These are phyloP conservation scores for Polymixis lichenea DNA, from an alignment of 2,888 invertebrate genomes.

Conservation along the genomic window DNA sequence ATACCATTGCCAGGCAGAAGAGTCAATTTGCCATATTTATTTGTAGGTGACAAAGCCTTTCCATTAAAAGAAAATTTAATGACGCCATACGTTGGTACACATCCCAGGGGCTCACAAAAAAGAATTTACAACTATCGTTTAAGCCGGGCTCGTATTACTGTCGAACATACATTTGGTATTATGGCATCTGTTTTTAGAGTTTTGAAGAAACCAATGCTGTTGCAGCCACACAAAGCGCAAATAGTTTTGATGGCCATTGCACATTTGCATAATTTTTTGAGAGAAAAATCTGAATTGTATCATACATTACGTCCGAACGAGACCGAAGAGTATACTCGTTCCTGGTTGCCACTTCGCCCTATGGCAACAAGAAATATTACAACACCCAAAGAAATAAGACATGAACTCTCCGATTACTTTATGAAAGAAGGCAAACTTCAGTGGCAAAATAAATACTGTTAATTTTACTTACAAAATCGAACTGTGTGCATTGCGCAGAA, in stretches of 20 bases:
- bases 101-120: constrained; percentile 28
- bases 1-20: constrained; percentile 21
- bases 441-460: constrained; percentile 31
- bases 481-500: constrained; percentile 27
- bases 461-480: constrained; percentile 28
- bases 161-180: constrained; percentile 34
- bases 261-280: constrained; percentile 28
- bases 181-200: constrained; percentile 33
- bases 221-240: constrained; percentile 22
- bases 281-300: constrained; percentile 18
- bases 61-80: constrained; percentile 31
- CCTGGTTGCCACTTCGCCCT: constrained; percentile 30
- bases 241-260: constrained; percentile 21
- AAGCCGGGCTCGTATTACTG: constrained; percentile 32
- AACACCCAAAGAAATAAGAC: constrained; percentile 19
- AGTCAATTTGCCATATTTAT: constrained; percentile 27
- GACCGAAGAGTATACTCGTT: constrained; percentile 23
- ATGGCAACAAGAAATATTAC: constrained; percentile 29
- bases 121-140: constrained; percentile 30
- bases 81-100: constrained; percentile 26
- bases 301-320: constrained; percentile 24
- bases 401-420: constrained; percentile 13
- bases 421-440: constrained; percentile 23
- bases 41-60: constrained; percentile 31
- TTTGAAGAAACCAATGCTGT: constrained; percentile 32